A percentile compares a stretch with the other conserved stretches of the same genome.
phyloP scores from a whole-genome alignment of 2,888 invertebrate species.

The Cantharis rustica region DNA sequence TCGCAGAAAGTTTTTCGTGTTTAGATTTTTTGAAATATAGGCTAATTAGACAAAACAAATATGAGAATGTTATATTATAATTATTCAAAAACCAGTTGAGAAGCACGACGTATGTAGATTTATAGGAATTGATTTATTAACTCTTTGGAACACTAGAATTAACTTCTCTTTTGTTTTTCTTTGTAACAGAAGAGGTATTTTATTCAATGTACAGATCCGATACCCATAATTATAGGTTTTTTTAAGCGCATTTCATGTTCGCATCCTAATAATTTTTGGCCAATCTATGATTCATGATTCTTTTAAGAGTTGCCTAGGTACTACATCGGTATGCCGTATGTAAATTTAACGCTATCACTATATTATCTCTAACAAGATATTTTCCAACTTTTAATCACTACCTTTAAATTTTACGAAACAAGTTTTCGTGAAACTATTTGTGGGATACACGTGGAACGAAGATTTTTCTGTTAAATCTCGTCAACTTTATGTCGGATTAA shows the following conservation, averaged over 20 bases:
- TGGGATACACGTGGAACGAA: neutral
- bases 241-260: slow-evolving; percentile 23
- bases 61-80: slow-evolving; percentile 20
- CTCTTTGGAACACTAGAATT: slow-evolving; percentile 37
- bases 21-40: neutral
- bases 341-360: neutral
- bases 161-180: slow-evolving; percentile 26
- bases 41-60: neutral
- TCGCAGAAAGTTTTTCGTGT: neutral
- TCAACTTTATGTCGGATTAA: neutral
- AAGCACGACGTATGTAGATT: slow-evolving; percentile 34
- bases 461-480: neutral
- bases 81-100: slow-evolving; percentile 34
- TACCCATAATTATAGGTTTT: slow-evolving; percentile 35
- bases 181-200: slow-evolving; percentile 24
- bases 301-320: slow-evolving; percentile 5
- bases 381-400: neutral
- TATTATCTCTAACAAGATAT: neutral
- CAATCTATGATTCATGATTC: slow-evolving; percentile 17
- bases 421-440: neutral
- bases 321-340: neutral
- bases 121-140: slow-evolving; percentile 37
- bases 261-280: slow-evolving; percentile 17
- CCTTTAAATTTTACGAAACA: neutral
- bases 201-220: slow-evolving; percentile 39